A percentile compares a stretch with the other conserved stretches of the same genome.
Evolutionary conservation across 2,888 invertebrate species (phyloP).

Genomic region (Ornithoptera alexandrae): DNA sequence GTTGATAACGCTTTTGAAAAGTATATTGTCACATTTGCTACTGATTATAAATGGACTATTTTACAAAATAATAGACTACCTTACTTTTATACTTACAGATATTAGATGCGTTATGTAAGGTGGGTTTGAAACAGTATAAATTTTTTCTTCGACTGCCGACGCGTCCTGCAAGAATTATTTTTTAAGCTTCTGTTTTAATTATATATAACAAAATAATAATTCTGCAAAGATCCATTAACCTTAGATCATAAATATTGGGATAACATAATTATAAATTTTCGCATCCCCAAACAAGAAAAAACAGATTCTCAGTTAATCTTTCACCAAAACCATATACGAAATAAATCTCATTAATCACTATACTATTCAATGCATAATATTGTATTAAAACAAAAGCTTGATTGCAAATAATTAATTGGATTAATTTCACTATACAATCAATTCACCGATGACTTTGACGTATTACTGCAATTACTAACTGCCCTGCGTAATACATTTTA

Average conservation of each 20-base stretch:
- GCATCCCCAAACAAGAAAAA: too few relatives aligned
- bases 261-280: too few relatives aligned
- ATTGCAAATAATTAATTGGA: neutral
- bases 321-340: neutral
- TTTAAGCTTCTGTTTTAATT: neutral
- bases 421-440: neutral
- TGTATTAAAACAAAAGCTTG: neutral
- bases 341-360: neutral
- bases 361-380: neutral
- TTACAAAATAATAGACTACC: too few relatives aligned
- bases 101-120: slow-evolving; percentile 10
- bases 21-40: too few relatives aligned
- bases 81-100: slow-evolving; percentile 11
- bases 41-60: too few relatives aligned
- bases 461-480: neutral
- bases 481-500: too few relatives aligned
- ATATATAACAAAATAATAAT: too few relatives aligned
- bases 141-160: slow-evolving; percentile 11
- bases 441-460: neutral
- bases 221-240: neutral
- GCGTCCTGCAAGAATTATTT: slow-evolving; percentile 30
- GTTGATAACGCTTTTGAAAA: too few relatives aligned
- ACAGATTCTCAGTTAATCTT: neutral
- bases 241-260: too few relatives aligned
- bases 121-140: slow-evolving; percentile 1